These are phyloP conservation scores for Hyppa rectilinea DNA, from an alignment of 2,888 invertebrate species.

Conservation along the genomic window DNA sequence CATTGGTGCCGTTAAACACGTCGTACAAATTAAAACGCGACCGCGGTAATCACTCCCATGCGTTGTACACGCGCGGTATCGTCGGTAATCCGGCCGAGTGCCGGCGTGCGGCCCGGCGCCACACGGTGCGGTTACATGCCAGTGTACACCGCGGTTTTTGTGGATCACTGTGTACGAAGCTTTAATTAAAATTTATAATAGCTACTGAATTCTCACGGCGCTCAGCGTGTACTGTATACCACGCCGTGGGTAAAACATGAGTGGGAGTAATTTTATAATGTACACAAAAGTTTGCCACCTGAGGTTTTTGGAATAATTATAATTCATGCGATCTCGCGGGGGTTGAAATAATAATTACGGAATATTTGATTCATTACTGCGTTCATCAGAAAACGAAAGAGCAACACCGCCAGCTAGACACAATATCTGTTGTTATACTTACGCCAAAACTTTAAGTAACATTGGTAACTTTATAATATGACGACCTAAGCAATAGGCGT, in stretches of 20 bases:
- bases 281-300: constrained; percentile 61
- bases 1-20: constrained; percentile 79
- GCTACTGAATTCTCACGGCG: constrained; percentile 68
- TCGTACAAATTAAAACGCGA: constrained; percentile 87
- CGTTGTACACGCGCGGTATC: constrained; percentile 68
- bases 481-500: neutral
- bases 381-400: constrained; percentile 19
- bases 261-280: constrained; percentile 66
- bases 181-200: constrained; percentile 73
- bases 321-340: constrained; percentile 52
- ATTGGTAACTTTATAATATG: neutral
- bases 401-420: neutral
- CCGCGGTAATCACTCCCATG: constrained; percentile 82
- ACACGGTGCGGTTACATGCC: constrained; percentile 69
- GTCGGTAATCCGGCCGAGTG: constrained; percentile 63
- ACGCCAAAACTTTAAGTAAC: constrained; percentile 9
- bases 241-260: constrained; percentile 54
- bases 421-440: neutral
- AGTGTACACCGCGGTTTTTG: constrained; percentile 68
- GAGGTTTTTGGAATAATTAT: constrained; percentile 60
- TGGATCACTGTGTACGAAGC: constrained; percentile 68
- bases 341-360: constrained; percentile 50
- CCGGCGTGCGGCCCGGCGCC: constrained; percentile 57
- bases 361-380: constrained; percentile 41
- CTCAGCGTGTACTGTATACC: constrained; percentile 52